Evolutionary conservation across 1,140 invertebrate species (phyloP).

Genomic region (Drosophila miranda): DNA sequence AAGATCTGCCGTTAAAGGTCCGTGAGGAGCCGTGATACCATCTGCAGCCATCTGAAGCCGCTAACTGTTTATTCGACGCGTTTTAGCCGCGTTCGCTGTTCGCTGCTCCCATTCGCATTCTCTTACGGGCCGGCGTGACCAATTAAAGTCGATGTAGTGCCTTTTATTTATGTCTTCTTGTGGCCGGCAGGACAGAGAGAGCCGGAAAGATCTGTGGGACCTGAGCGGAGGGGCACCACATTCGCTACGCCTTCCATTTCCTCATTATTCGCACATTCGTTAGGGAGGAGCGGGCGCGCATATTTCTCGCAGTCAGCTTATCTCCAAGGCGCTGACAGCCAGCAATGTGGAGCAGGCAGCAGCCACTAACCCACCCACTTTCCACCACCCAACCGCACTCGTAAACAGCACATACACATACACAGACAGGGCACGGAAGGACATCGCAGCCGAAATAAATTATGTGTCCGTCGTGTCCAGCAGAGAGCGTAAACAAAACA

Average conservation of each 20-base stretch:
- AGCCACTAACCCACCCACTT: neutral
- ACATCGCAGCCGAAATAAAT: conserved; percentile 75
- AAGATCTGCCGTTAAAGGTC: too few species aligned
- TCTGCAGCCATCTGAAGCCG: conserved; percentile 10
- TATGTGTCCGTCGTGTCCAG: conserved; percentile 70
- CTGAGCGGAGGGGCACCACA: conserved; percentile 28
- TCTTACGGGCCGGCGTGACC: conserved; percentile 67
- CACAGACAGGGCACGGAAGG: conserved; percentile 42
- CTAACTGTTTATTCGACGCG: conserved; percentile 42
- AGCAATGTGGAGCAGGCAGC: conserved; percentile 59
- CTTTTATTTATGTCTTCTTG: conserved; percentile 74
- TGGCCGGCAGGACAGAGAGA: conserved; percentile 5
- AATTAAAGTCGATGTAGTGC: conserved; percentile 73
- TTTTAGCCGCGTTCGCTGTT: conserved; percentile 22
- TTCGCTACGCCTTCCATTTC: conserved; percentile 70
- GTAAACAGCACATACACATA: neutral
- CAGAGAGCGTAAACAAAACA: conserved; percentile 75
- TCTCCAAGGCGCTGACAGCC: conserved; percentile 72
- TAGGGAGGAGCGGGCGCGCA: conserved; percentile 44
- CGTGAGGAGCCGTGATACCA: neutral
- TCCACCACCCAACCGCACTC: conserved; percentile 2
- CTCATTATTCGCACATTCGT: conserved; percentile 77
- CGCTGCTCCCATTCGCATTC: conserved; percentile 37
- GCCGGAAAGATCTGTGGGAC: neutral
- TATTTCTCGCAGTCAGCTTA: conserved; percentile 77